These are phyloP conservation scores for Drosophila borealis DNA, from an alignment of 2,888 invertebrate species.

Conservation along the genomic window DNA sequence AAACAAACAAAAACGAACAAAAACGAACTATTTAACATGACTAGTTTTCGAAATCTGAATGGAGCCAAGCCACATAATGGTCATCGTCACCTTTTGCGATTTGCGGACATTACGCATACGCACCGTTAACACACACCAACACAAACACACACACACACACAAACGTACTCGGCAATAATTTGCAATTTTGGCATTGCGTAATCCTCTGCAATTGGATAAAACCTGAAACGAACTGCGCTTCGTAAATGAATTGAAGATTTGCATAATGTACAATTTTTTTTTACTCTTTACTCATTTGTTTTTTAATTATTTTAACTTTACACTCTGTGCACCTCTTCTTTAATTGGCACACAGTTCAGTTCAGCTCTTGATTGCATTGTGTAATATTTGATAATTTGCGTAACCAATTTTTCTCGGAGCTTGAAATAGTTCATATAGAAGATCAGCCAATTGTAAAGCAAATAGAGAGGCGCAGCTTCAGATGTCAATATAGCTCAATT, in stretches of 20 bases:
- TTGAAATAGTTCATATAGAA: neutral
- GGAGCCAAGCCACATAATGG: slow-evolving; percentile 20
- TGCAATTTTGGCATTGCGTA: slow-evolving; percentile 75
- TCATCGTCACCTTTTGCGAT: slow-evolving; percentile 44
- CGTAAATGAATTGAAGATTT: slow-evolving; percentile 67
- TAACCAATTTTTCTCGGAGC: neutral
- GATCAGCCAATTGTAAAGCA: neutral
- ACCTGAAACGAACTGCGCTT: slow-evolving; percentile 32
- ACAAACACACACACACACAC: slow-evolving; percentile 24
- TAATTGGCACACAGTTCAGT: slow-evolving; percentile 18
- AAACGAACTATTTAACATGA: slow-evolving; percentile 34
- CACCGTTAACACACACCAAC: slow-evolving; percentile 35
- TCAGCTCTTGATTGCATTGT: slow-evolving; percentile 18
- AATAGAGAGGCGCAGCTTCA: neutral
- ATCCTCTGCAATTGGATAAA: slow-evolving; percentile 65
- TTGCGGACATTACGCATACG: slow-evolving; percentile 72
- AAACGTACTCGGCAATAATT: slow-evolving; percentile 50
- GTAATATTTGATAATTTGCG: slow-evolving; percentile 24
- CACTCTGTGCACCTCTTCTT: slow-evolving; percentile 48
- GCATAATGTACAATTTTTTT: slow-evolving; percentile 73
- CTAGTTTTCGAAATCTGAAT: slow-evolving; percentile 48
- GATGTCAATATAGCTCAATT: too few species aligned
- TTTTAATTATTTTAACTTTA: slow-evolving; percentile 32
- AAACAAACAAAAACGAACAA: neutral
- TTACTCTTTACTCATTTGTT: slow-evolving; percentile 23